phyloP scores from a whole-genome alignment of 2,113 vertebrate species.

The Ophiodon elongatus region DNA sequence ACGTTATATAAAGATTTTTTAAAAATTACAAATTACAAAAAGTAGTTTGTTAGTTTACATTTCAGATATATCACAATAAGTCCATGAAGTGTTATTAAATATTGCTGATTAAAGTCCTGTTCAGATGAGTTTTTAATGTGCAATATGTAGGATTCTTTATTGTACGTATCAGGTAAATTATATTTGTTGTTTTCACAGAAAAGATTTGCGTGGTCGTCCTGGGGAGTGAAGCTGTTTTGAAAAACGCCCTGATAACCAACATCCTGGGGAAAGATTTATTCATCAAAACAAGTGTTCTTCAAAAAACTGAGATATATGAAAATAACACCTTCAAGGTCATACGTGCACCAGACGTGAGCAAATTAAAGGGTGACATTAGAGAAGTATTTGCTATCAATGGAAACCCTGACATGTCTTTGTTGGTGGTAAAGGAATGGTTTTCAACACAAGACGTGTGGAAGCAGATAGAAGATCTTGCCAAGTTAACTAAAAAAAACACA shows the following conservation, averaged over 20 bases:
- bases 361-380: not conserved
- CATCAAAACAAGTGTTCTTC: not conserved
- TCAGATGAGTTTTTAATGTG: no score
- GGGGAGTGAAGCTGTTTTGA: not conserved
- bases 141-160: no score
- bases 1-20: no score
- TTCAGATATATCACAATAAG: no score
- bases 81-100: no score
- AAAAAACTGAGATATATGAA: not conserved
- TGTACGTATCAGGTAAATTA: no score
- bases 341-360: not conserved
- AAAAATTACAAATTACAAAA: no score
- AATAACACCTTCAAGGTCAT: not conserved
- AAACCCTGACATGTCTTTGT: not conserved
- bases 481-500: not conserved
- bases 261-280: not conserved
- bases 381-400: not conserved
- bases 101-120: no score
- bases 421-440: not conserved
- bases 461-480: not conserved
- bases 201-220: not conserved
- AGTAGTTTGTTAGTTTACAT: no score
- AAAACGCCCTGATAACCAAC: not conserved
- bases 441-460: not conserved
- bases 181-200: not conserved